Evolutionary conservation across 37 sponge, comb jelly and placozoan species (phyloP), one percentile per base, ranked within the genome.

Genomic region (Dysidea cf. avara): DNA sequence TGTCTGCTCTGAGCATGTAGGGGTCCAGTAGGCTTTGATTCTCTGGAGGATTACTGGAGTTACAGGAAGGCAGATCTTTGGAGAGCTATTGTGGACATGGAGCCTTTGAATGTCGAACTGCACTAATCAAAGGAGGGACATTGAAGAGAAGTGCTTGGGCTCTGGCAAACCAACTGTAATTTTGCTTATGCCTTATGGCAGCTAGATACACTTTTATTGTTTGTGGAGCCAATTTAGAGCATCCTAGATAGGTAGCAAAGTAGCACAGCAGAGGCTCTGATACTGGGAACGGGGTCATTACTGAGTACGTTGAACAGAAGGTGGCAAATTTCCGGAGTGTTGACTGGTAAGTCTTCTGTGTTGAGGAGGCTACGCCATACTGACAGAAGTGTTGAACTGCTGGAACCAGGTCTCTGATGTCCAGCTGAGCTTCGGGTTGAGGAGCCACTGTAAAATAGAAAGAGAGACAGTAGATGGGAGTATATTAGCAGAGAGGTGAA

Each of bases 141-240:
- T 59, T 7, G 78, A 56, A 3, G 84, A 81, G 1, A 50, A 52
- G 3, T 52, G n/a, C 17, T 52, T 64, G 18, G 87, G 81, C 0
- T 79, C 74, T 0, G 81, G 81, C 0, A 71, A n/a, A 6, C 88
- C 88, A 16, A 39, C 3, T 18, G 43, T 25, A 5, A 81, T 57
- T n/a, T 20, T 87, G 88, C 2, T 43, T 39, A 52, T 77, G 37
- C 0, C 83, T 30, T 13, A 87, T 61, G 13, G 67, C 88, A 33
- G 88, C 72, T 30, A 82, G 54, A 40, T 87, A 87, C 1, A 52
- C 52, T 72, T 87, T 87, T 1, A 81, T 82, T 34, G 74, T 77
- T 13, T 36, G 68, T 17, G 67, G 75, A 0, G 64, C 13, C n/a
- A 82, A 39, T 17, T 32, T 33, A 34, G 81, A 13, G 7, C 7